Base-by-base conservation (phyloP, 2,888 invertebrate genomes). In the Pollenia labialis region DNA sequence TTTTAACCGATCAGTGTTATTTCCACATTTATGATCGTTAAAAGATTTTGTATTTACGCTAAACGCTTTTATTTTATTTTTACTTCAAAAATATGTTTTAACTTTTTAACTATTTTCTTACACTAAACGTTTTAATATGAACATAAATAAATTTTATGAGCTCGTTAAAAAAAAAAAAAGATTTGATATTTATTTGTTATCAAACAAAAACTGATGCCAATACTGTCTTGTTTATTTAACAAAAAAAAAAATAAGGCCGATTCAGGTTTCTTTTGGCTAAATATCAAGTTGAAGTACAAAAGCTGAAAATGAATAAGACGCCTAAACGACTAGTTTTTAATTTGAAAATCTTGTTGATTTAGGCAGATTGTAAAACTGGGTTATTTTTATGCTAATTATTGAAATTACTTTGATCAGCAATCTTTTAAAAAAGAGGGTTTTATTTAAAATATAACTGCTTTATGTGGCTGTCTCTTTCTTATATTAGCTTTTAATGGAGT, bases 381-480 rank as follows among this genome's bases (percentile, higher is more conserved):
- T 52, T 54, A 18, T 56, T 82, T 81, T 64, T 71, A 85, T 82
- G 85, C 50, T 74, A 85, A 85, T 82, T 58, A 32, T 16, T 7
- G 4, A 66, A 71, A 11, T 12, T 32, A 56, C 12, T 32, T 3
- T 32, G 40, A 0, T 50, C 46, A 18, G n/a, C 44, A 68, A 8
- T 18, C 14, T 76, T 0, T 52, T 54, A 54, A 54, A 6, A 14
- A n/a, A 32, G 14, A 48, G 16, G 46, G 40, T 23, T 32, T 44
- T 64, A 11, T 72, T 66, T 40, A 12, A 68, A 11, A 14, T 12
- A 68, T 46, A 8, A 16, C 18, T n/a, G 7, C 0, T 58, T n/a
- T 23, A 4, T 77, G 16, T 44, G 40, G 40, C 46, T 60, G n/a
- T 84, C 42, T 85, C 71, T 58, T 46, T 75, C 56, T 76, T 9